A percentile compares a stretch with the other conserved stretches of the same genome.
Conservation (phyloP, 2,797 vertebrate species). For the Hyperoplus lanceolatus region DNA sequence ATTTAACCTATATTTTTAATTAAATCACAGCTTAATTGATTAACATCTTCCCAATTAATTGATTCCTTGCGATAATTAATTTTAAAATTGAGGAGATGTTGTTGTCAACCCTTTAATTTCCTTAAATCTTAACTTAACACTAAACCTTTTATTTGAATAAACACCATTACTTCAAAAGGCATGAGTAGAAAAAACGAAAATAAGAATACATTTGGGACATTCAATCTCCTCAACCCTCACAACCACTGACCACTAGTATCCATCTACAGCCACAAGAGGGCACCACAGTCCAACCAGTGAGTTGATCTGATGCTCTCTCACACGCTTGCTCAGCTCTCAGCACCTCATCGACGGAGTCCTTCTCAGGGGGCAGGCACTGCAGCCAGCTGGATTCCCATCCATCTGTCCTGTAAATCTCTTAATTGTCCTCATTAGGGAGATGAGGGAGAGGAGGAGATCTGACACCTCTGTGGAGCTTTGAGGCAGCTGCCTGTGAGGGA, state of each 20-base stretch:
- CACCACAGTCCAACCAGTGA: conserved; percentile 47
- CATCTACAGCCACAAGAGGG: conserved; percentile 62
- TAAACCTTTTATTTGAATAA: background rate
- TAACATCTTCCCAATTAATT: background rate
- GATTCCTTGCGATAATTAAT: background rate
- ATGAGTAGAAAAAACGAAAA: background rate
- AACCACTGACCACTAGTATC: background rate
- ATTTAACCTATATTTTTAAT: background rate
- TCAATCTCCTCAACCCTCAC: background rate
- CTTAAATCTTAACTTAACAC: background rate
- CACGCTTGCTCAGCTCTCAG: conserved; percentile 17
- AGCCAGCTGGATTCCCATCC: conserved; percentile 81
- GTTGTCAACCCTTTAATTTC: background rate
- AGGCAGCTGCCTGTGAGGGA: conserved; percentile 75
- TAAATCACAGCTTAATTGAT: background rate
- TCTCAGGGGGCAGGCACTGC: conserved; percentile 61
- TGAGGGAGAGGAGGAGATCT: conserved; percentile 74
- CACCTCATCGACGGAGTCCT: conserved; percentile 40
- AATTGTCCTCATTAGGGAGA: conserved; percentile 83
- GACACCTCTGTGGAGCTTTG: conserved; percentile 70
- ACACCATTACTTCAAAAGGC: background rate
- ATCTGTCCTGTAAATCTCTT: conserved; percentile 85
- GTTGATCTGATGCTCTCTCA: background rate
- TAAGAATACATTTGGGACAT: too few relatives aligned
- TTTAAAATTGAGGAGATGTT: background rate